A percentile compares a stretch with the other conserved stretches of the same genome.
Conservation (phyloP, 2,113 vertebrate species). For the Hippoglossus stenolepis region DNA sequence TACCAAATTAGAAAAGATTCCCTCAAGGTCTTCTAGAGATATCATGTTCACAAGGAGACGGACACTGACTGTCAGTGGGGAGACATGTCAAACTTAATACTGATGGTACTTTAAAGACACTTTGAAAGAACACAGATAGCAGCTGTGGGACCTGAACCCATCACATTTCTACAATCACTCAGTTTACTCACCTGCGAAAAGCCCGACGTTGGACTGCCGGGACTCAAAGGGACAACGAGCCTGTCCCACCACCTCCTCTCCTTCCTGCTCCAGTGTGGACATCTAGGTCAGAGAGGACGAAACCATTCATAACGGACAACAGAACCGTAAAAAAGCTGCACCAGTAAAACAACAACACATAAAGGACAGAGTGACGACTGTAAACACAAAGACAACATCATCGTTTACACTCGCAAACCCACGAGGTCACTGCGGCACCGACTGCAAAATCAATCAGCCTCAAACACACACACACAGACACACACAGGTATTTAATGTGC, state of each 20-base stretch:
- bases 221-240: slow-evolving; percentile 94
- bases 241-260: slow-evolving; percentile 91
- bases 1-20: no score
- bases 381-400: slow-evolving; percentile 1
- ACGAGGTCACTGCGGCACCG: not conserved
- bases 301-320: not conserved
- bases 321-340: not conserved
- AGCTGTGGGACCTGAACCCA: no score
- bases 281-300: slow-evolving; percentile 73
- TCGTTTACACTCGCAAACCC: slow-evolving; percentile 10
- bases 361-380: slow-evolving; percentile 24
- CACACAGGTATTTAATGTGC: not conserved
- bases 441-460: not conserved
- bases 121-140: no score
- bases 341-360: not conserved
- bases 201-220: slow-evolving; percentile 90
- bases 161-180: no score
- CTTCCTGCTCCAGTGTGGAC: slow-evolving; percentile 88
- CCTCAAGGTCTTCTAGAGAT: no score
- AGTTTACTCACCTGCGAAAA: slow-evolving; percentile 87
- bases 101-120: no score
- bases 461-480: not conserved
- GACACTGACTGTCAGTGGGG: no score
- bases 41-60: no score
- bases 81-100: no score